Conservation (phyloP, 2,888 invertebrate species). For the Thalpophila matura region DNA sequence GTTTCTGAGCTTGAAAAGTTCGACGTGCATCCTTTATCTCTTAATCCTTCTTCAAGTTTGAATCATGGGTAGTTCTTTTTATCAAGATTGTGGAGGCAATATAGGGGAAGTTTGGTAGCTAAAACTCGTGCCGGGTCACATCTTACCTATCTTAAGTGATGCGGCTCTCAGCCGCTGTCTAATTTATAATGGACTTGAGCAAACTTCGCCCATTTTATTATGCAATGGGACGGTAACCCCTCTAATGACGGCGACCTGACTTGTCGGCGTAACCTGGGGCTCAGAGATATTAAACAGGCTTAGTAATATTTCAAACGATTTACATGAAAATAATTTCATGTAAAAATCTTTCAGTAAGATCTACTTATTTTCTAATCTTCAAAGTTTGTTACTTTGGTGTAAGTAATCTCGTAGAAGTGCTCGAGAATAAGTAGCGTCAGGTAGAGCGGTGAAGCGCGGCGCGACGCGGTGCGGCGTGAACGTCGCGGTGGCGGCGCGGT, state of each 20-base stretch:
- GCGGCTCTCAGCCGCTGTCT: slow-evolving; percentile 89
- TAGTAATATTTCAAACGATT: slow-evolving; percentile 79
- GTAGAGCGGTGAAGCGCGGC: neutral
- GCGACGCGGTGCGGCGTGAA: neutral
- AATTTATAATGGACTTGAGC: slow-evolving; percentile 91
- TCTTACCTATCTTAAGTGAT: slow-evolving; percentile 90
- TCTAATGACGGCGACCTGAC: slow-evolving; percentile 89
- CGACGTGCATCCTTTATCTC: slow-evolving; percentile 76
- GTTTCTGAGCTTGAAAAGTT: slow-evolving; percentile 75
- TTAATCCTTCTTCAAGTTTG: slow-evolving; percentile 86
- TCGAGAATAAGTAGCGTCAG: slow-evolving; percentile 1
- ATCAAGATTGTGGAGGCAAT: slow-evolving; percentile 87
- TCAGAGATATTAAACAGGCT: slow-evolving; percentile 85
- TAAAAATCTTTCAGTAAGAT: slow-evolving; percentile 51
- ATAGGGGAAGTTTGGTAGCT: slow-evolving; percentile 86
- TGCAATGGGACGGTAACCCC: slow-evolving; percentile 90
- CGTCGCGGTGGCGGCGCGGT: slow-evolving; percentile 2
- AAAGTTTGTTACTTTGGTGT: slow-evolving; percentile 25
- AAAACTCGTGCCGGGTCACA: slow-evolving; percentile 88
- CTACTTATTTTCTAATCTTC: slow-evolving; percentile 43
- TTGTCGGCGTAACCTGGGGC: slow-evolving; percentile 84
- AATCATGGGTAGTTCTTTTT: slow-evolving; percentile 89
- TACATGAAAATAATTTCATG: slow-evolving; percentile 72
- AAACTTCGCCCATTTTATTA: slow-evolving; percentile 91
- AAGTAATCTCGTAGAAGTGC: slow-evolving; percentile 24